Base-by-base conservation (phyloP, 2,888 invertebrate genomes). In the Octodonta nipae region DNA sequence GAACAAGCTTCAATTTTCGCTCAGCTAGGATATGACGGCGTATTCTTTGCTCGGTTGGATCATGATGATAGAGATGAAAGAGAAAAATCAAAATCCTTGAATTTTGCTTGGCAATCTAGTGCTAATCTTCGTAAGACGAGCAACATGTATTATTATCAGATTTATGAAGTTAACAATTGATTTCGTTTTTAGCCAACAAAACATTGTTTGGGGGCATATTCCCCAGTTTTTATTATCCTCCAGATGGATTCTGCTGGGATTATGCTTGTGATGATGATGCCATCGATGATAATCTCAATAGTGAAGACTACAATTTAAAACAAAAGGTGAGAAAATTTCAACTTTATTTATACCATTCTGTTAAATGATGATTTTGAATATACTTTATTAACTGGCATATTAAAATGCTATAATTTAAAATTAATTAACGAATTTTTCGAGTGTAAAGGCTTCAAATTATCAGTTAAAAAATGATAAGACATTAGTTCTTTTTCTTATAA, bases 1-100 rank as follows among this genome's bases (percentile, higher is more conserved):
- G 81, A 82, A 52, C 75, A 76, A 45, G 76, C 78, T 0, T 76
- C 77, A 10, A 51, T 67, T 15, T 67, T 72, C 5, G 69, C 72
- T 0, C 69, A 75, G 51, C 68, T 79, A 67, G 78, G 78, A 0
- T 78, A 71, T 50, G 80, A 84, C 50, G 80, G 77, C 2, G 51
- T 81, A 0, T 80, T 82, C 49, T 68, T 83, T 44, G 77, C 70
- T 3, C 65, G 83, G 29, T 65, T 82, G 0, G 80, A 83, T 50
- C 73, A 74, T 49, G 66, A 72, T 43, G 78, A 79, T 52, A 71
- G 73, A 50, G 59, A 59, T 14, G 46, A 61, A 1, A 65, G 82
- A 55, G 57, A 68, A 43, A 57, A 60, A 8, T 66, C 67, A 13
- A 70, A 71, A 43, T 67, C 70, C 13, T 68, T 78, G 68, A 82